Base-by-base conservation (phyloP, 1,140 invertebrate species). In the Drosophila lacteicornis region DNA sequence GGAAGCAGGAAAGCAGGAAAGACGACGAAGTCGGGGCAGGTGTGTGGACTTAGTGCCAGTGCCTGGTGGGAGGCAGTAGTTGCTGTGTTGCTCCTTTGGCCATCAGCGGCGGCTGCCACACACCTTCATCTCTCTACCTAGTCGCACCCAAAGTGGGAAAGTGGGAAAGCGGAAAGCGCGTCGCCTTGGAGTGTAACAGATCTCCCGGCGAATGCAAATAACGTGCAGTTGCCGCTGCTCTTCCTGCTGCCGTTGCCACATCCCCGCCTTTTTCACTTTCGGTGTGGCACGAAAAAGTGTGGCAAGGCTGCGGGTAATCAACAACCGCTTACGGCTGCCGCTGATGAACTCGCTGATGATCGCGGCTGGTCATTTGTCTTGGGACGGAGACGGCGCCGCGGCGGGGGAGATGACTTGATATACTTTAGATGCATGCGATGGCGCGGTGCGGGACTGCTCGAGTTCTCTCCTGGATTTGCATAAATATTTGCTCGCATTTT, bases 321-420 rank as follows among this genome's bases (percentile, higher is more conserved):
- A 88, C 85, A 88, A 88, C 78, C 85, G 85, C 80, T 88, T 90
- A 84, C 75, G 84, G 67, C 68, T 77, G 66, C 84, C 85, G 75
- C 65, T 85, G 80, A 87, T 90, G 77, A 88, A 84, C 84, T 88
- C 88, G 69, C 82, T 87, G 80, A 87, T 87, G 83, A 87, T 87
- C 80, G 83, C 76, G 58, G 55, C 43, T 27, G 68, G 66, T 77
- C 83, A 82, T 87, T 87, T 88, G 75, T 86, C 79, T 61, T 57
- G 47, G 25, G 30, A 57, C 25, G 42, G 59, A 25, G 45, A 38
- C 12, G 27, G 27, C 27, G 27, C 27, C 27, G 27, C 27, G 27
- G 30, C 13, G 0, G 12, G 25, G 42, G 27, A 73, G 46, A 57
- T 40, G 42, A 19, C 43, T 38, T 43, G 33, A 56, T 45, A 38